These are phyloP conservation scores for Cryptomyrus ogoouensis DNA, from an alignment of 2,113 vertebrate species.

Conservation along the genomic window DNA sequence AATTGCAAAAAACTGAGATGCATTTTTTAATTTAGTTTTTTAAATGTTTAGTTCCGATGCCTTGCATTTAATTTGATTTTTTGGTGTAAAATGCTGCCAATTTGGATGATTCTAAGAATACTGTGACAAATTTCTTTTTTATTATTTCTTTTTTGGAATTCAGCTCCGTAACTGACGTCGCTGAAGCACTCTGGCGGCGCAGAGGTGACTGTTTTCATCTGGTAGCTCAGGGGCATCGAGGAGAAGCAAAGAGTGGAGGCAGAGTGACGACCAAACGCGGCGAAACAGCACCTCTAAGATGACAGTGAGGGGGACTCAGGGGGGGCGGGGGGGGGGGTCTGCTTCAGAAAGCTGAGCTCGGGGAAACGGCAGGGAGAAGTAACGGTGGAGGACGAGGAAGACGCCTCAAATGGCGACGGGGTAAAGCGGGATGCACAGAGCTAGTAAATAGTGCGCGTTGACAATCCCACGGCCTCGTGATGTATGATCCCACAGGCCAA, in stretches of 20 bases:
- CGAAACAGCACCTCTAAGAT: neutral
- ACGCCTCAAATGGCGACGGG: slow-evolving; percentile 23
- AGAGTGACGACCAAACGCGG: neutral
- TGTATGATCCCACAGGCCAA: slow-evolving; percentile 45
- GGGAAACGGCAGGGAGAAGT: neutral
- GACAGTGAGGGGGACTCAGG: neutral
- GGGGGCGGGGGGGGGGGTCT: neutral
- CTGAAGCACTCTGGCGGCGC: neutral
- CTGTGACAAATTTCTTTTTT: neutral
- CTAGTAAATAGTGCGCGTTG: neutral
- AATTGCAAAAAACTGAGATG: neutral
- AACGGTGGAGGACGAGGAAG: neutral
- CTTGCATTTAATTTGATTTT: neutral
- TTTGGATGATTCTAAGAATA: neutral
- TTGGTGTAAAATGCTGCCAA: neutral
- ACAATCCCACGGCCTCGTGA: slow-evolving; percentile 25
- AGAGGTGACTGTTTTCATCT: neutral
- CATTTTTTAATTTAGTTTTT: neutral
- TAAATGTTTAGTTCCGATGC: neutral
- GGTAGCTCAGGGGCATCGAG: neutral
- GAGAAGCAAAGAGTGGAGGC: neutral
- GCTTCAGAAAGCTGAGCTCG: neutral
- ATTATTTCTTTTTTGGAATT: neutral
- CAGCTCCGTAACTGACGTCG: neutral
- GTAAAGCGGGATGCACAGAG: slow-evolving; percentile 4